Evolutionary conservation across 2,113 vertebrate species (phyloP).

Genomic region (Amia ocellicauda): DNA sequence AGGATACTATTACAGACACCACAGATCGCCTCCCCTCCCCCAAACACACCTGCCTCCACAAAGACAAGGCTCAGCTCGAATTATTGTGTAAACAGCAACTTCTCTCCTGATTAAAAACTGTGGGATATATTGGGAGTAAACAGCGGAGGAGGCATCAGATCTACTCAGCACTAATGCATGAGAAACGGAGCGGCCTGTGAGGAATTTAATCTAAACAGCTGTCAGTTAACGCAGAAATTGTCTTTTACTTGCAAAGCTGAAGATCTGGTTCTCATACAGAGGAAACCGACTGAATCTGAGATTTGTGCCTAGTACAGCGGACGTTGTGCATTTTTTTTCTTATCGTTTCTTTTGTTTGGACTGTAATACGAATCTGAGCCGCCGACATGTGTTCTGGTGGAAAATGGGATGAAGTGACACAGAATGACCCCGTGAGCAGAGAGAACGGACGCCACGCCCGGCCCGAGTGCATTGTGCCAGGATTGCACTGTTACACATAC

Average conservation of each 20-base stretch:
- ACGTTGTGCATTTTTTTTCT: too few relatives aligned
- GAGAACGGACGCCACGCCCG: too few relatives aligned
- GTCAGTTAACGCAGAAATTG: slow-evolving; percentile 28
- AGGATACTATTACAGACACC: slow-evolving; percentile 15
- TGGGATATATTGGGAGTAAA: slow-evolving; percentile 30
- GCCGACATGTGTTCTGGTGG: too few relatives aligned
- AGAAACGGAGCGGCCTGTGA: slow-evolving; percentile 39
- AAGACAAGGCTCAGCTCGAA: slow-evolving; percentile 27
- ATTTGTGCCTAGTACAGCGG: too few relatives aligned
- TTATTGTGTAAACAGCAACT: slow-evolving; percentile 23
- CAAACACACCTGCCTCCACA: neutral
- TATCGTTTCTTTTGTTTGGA: too few relatives aligned
- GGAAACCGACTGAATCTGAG: too few relatives aligned
- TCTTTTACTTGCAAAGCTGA: slow-evolving; percentile 23
- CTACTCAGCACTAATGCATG: slow-evolving; percentile 30
- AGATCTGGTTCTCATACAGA: slow-evolving; percentile 14
- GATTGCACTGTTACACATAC: too few relatives aligned
- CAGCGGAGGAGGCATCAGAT: slow-evolving; percentile 11
- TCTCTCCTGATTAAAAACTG: too few relatives aligned
- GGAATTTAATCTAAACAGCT: slow-evolving; percentile 34
- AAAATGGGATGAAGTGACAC: too few relatives aligned
- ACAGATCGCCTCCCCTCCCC: neutral
- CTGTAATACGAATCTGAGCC: too few relatives aligned
- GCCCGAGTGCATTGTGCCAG: too few relatives aligned
- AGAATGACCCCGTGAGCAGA: too few relatives aligned